phyloP scores from a whole-genome alignment of 1,140 invertebrate genomes.

The Caenorhabditis inopinata region DNA sequence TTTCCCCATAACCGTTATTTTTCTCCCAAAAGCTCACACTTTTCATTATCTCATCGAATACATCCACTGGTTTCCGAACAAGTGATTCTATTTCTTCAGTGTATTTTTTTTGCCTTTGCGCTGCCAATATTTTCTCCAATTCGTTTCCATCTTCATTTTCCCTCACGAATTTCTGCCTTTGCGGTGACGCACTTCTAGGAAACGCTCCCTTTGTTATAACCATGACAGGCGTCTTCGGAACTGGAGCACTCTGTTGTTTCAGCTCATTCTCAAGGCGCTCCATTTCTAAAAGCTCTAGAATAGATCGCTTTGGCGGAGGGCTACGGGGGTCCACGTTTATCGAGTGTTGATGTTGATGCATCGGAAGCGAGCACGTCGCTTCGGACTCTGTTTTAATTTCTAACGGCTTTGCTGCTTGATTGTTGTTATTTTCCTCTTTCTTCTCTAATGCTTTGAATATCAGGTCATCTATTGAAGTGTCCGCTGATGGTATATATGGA shows the following conservation, averaged over 20 bases:
- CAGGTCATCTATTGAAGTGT: constrained; percentile 24
- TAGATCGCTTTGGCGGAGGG: constrained; percentile 7
- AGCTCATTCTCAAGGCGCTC: neutral
- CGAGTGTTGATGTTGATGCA: neutral
- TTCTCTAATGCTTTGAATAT: constrained; percentile 20
- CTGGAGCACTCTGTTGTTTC: neutral
- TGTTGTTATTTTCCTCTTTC: constrained; percentile 19
- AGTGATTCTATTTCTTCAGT: constrained; percentile 2
- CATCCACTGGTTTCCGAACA: neutral
- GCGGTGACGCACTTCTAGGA: neutral
- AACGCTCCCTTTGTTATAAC: constrained; percentile 13
- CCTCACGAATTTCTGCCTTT: constrained; percentile 8
- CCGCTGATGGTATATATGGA: neutral
- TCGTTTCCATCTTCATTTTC: constrained; percentile 24
- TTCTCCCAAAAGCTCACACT: constrained; percentile 4
- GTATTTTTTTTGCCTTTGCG: constrained; percentile 11
- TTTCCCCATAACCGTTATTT: no score
- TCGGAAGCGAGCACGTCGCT: neutral
- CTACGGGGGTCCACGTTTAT: neutral
- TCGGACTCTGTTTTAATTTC: neutral
- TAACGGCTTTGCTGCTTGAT: neutral
- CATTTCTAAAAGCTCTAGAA: neutral
- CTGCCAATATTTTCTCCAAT: neutral
- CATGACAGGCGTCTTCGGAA: neutral
- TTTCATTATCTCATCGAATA: neutral